Evolutionary conservation across 2,797 vertebrate genomes (phyloP), one percentile per base, ranked within the genome.

Genomic region (Aldrovandia affinis): DNA sequence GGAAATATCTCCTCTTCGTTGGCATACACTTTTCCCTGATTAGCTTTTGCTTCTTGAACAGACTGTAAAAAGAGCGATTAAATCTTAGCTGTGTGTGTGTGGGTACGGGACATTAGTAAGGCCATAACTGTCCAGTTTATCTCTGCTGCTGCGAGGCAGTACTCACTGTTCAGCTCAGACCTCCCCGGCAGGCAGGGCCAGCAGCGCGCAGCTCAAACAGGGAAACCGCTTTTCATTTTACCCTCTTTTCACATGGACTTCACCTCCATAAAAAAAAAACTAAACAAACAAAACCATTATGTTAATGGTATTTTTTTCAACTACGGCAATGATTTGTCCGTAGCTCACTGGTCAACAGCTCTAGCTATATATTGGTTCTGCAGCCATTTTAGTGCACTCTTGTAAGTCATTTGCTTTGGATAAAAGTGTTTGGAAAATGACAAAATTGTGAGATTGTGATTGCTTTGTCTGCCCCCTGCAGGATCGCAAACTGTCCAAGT

Each of bases 401-500:
- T 80, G 59, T 52, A 77, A 80, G 30, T 63, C n/a, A 7, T 68
- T 18, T 42, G 8, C 63, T 52, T n/a, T 50, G 47, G 59, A 25
- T n/a, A 30, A 20, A 18, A 52, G 0, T 81, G 20, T 84, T 47
- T 82, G n/a, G n/a, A n/a, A n/a, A n/a, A n/a, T n/a, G n/a, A n/a
- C n/a, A n/a, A n/a, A n/a, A n/a, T n/a, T n/a, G n/a, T n/a, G n/a
- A n/a, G n/a, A n/a, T n/a, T n/a, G 47, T 75, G 7, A 15, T 8
- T 8, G 8, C 33, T 68, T 30, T 91, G 84, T 81, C 33, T 63
- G 89, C 89, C 33, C 84, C 52, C 81, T 89, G 87, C 86, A 99
- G 98, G 98, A 99, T 92, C 97, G 98, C 81, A 99, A 99, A 89
- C 94, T 99, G 93, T 97, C 98, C 84, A 98, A 96, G 90, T 98